Evolutionary conservation across 1,140 invertebrate species (phyloP), one percentile per base, ranked within the genome.

Genomic region (Cherax destructor): DNA sequence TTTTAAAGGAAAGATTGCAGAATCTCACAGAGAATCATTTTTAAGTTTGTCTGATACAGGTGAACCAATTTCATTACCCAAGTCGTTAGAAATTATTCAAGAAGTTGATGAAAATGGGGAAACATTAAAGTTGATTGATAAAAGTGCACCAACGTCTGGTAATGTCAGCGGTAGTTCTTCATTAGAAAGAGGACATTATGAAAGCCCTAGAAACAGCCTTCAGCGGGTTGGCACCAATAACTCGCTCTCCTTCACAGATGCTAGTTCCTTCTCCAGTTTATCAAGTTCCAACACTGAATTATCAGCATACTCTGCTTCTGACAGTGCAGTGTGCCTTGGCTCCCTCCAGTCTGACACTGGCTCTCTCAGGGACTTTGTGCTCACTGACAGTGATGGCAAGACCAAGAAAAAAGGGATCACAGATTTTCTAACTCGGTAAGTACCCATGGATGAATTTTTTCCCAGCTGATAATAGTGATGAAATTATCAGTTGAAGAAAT

Each of bases 191-290:
- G 81, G 77, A 30, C 88, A 91, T 61, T 92, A 92, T 52, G 93
- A 93, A 56, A 91, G 88, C 86, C 88, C 92, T 79, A 61, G 79
- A 13, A 92, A 91, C 86, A 91, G 77, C 30, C 92, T 93, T 83
- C 92, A 93, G 85, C 77, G 93, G n/a, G 86, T 83, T 78, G 83
- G 91, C 72, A 92, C 92, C 47, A 88, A 79, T 41, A 90, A 92
- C 41, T 94, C 93, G 5, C 86, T 93, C 4, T 93, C 92, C 18
- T 92, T 94, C 65, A 94, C 94, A 30, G 95, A 95, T 93, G 94
- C 94, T 76, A 94, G 95, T 93, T 95, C 95, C 10, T 94, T 94
- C 92, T 95, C 95, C 56, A 95, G 94, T 41, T 93, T 94, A 86
- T 94, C 94, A 1, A 94, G 94, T 80, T 94, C 92, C 69, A 93